Evolutionary conservation across 2,113 vertebrate genomes (phyloP).

Genomic region (Alouatta palliata): DNA sequence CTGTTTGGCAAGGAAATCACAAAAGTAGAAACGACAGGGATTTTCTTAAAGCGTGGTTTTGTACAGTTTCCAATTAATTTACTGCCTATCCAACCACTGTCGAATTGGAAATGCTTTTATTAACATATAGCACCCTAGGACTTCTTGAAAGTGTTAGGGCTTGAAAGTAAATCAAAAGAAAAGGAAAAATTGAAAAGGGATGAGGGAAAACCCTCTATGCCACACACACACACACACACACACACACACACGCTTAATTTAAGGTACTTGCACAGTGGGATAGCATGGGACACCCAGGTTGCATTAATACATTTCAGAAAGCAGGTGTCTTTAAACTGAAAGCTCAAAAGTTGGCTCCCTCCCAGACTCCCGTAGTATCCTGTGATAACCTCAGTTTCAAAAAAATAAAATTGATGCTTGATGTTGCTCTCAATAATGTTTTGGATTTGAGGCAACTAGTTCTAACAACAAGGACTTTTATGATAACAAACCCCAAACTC

Average conservation of each 20-base stretch:
- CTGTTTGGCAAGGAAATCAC: conserved; percentile 48
- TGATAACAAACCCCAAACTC: background rate
- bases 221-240: background rate
- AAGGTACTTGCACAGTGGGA: conserved; percentile 37
- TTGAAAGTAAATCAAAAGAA: conserved; percentile 61
- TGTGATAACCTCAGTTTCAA: conserved; percentile 1
- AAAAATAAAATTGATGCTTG: conserved; percentile 41
- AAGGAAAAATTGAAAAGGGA: background rate
- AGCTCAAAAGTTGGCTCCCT: conserved; percentile 50
- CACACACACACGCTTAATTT: conserved; percentile 44
- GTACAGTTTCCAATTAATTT: conserved; percentile 71
- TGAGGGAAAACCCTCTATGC: background rate
- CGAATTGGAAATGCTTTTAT: conserved; percentile 68
- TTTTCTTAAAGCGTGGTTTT: conserved; percentile 67
- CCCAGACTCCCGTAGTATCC: background rate
- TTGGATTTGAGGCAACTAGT: conserved; percentile 16
- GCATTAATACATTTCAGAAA: conserved; percentile 44
- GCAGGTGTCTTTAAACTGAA: conserved; percentile 52
- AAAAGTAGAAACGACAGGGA: conserved; percentile 57
- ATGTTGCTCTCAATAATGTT: conserved; percentile 24
- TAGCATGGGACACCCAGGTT: background rate
- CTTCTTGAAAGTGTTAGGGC: conserved; percentile 50
- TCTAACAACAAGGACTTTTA: background rate
- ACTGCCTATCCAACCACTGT: conserved; percentile 51
- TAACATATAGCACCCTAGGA: conserved; percentile 64